phyloP scores from a whole-genome alignment of 2,113 vertebrate genomes.

The Calonectris borealis region DNA sequence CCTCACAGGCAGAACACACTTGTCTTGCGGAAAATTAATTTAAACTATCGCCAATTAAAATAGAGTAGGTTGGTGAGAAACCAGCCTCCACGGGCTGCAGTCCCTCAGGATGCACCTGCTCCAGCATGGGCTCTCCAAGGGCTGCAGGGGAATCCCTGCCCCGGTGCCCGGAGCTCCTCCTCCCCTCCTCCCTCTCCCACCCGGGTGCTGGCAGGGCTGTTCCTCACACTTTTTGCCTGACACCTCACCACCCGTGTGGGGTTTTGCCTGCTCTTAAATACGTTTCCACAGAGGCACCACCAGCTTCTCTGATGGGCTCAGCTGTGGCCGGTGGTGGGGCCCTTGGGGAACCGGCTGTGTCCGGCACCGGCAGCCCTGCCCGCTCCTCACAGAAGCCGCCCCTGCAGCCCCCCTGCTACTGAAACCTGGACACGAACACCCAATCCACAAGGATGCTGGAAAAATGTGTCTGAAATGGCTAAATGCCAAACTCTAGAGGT shows the following conservation, averaged over 20 bases:
- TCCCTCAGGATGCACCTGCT: not conserved
- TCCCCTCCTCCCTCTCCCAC: not conserved
- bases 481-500: conserved; percentile 18
- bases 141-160: not conserved
- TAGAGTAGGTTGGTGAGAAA: not conserved
- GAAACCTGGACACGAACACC: no score
- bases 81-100: not conserved
- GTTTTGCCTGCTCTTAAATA: not conserved
- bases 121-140: not conserved
- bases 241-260: not conserved
- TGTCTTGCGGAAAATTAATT: not conserved
- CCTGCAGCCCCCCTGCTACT: not conserved
- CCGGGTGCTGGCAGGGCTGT: not conserved
- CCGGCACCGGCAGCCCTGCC: no score
- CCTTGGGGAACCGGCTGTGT: accelerated
- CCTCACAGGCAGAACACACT: not conserved
- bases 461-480: not conserved
- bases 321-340: accelerated
- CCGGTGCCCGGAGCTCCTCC: not conserved
- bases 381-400: not conserved
- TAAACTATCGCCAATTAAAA: not conserved
- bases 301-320: not conserved
- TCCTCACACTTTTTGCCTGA: not conserved
- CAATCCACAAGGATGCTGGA: not conserved
- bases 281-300: accelerated